Base-by-base conservation (phyloP, 2,113 vertebrate species). In the Eira barbara region DNA sequence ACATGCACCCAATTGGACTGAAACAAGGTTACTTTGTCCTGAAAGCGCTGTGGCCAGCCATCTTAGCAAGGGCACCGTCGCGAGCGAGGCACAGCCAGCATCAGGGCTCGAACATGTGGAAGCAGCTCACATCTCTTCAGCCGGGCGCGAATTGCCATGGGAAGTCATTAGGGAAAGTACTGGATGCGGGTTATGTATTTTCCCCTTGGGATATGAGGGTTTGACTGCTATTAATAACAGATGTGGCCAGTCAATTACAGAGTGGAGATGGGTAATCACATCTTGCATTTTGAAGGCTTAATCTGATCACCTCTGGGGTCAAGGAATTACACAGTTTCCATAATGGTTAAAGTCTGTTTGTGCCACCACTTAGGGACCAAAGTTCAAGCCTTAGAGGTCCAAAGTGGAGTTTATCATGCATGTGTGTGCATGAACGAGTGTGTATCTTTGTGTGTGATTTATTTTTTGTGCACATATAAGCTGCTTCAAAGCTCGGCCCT, bases 301-400 rank as follows among this genome's bases (percentile, higher is more conserved):
- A 96, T 96, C 95, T 94, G 47, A 92, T 97, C 95, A 89, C 71
- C 94, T 94, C 39, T 80, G 47, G 52, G 57, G 87, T 95, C 87
- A 95, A 92, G 94, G 88, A 96, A 90, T 87, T 42, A 42, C 21
- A 49, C 1, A 55, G 52, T 49, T 78, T 80, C 78, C 21, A 10
- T 3, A 74, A 36, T 36, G 29, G 84, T 73, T 95, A 89, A 94
- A 91, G 57, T 90, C 91, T 92, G 87, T 52, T 94, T 65, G 6
- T 47, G 45, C 27, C 89, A 63, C 45, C 52, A 79, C 49, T 89
- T 83, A 31, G 42, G 21, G 57, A 57, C 57, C 61, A 52, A 81
- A 87, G 69, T 90, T 57, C 25, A 89, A 79, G 67, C 7, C 88
- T 96, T 47, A 6, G 29, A 82, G 45, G 29, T 59, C 74, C 89